Base-by-base conservation (phyloP, 2,113 vertebrate genomes). In the Dipodomys spectabilis region DNA sequence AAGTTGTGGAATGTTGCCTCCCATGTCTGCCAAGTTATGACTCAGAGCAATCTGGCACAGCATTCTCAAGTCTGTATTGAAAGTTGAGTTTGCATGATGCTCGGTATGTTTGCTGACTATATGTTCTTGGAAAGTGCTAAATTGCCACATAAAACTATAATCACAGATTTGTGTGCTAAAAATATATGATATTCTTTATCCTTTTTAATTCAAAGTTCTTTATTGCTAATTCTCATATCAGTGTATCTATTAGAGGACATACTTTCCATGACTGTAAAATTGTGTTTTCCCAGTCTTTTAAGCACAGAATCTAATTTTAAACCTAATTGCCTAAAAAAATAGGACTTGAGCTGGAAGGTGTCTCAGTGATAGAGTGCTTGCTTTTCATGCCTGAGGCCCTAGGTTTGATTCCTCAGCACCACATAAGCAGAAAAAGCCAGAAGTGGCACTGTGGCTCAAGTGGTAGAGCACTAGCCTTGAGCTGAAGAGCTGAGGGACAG, bases 61-160 rank as follows among this genome's bases (percentile, higher is more conserved):
- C 9, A 6, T 64, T 53, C n/a, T 1, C 12, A 57, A 49, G 67
- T 78, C 95, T 87, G 92, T 30, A 0, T 79, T 79, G 23, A 57
- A 65, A 83, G 57, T 27, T 6, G 60, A 79, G 69, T 88, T 96
- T 91, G 53, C 88, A 92, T 84, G 75, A 57, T 80, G 90, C 86
- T 85, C 92, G 81, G 92, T 82, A 79, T 96, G 90, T 84, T 91
- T 94, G 94, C 82, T 68, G 95, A 93, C 77, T 92, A 39, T 39
- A 0, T 77, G 88, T 93, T 93, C 93, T 88, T 93, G 74, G 94
- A 93, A 93, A 82, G 82, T 64, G 93, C n/a, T 72, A 93, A 90
- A 82, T 64, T 82, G 90, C 64, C 87, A 87, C 90, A 80, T 90
- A 49, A 93, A 96, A 93, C 89, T 79, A 84, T 82, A 60, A 78